Percentiles rank a stretch among this genome's conserved stretches.
Conservation (phyloP, 2,797 vertebrate species). For the Cetoscarus ocellatus region DNA sequence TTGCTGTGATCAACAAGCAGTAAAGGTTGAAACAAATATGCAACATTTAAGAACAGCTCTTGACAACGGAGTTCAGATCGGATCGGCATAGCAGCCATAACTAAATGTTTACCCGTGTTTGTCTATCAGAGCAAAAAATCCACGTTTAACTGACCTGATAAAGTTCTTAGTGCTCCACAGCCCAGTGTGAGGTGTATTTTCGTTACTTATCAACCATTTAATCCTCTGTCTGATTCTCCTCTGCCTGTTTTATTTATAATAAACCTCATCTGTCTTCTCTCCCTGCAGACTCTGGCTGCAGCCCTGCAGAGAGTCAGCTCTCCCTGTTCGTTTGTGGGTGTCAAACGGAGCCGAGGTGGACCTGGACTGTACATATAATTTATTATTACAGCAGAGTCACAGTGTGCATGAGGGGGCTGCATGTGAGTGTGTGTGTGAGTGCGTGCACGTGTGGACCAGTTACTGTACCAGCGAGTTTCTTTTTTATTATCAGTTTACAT, state of each 20-base stretch:
- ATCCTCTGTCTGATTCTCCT: neutral
- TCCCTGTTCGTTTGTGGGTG: neutral
- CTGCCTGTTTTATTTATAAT: neutral
- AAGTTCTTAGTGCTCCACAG: too few relatives aligned
- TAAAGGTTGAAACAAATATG: too few relatives aligned
- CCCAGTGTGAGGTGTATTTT: too few relatives aligned
- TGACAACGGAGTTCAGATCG: too few relatives aligned
- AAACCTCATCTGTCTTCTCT: neutral
- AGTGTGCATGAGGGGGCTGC: constrained; percentile 14
- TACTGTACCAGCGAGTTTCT: constrained; percentile 44
- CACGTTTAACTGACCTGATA: too few relatives aligned
- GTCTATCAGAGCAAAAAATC: too few relatives aligned
- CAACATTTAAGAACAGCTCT: too few relatives aligned
- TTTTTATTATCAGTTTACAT: constrained; percentile 47
- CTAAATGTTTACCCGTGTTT: too few relatives aligned
- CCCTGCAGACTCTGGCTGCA: constrained; percentile 90
- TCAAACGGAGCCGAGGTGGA: constrained; percentile 34
- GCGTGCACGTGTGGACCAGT: constrained; percentile 21
- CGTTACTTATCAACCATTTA: too few relatives aligned
- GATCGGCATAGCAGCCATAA: too few relatives aligned
- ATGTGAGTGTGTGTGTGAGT: constrained; percentile 19
- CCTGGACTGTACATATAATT: constrained; percentile 90
- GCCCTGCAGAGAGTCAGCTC: constrained; percentile 85
- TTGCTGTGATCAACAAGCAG: too few relatives aligned
- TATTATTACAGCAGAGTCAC: constrained; percentile 85